phyloP scores from a whole-genome alignment of 2,113 vertebrate species.

The Mola mola region DNA sequence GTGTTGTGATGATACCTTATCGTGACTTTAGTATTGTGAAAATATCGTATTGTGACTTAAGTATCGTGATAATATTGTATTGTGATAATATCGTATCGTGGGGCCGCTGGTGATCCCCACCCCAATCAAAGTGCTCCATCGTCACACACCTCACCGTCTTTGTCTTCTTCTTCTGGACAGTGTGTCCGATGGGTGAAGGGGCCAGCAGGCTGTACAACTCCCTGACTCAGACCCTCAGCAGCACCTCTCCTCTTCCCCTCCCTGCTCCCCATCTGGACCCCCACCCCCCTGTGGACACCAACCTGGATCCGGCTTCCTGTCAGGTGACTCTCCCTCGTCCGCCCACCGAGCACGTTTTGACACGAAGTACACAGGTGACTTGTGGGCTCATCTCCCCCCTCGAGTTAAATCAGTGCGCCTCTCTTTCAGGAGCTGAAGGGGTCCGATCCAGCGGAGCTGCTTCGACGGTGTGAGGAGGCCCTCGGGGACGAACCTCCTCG shows the following conservation, averaged over 20 bases:
- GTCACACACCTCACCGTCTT: neutral
- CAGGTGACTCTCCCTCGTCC: conserved; percentile 33
- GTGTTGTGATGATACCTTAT: no score
- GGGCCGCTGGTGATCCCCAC: no score
- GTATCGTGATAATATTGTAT: no score
- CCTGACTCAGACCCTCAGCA: conserved; percentile 83
- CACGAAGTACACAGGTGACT: no score
- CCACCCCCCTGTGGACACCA: conserved; percentile 64
- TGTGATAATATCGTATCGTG: no score
- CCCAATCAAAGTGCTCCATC: no score
- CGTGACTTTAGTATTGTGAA: no score
- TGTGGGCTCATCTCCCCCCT: no score
- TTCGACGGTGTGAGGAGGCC: conserved; percentile 88
- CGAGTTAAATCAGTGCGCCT: no score
- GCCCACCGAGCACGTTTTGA: neutral
- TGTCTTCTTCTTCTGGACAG: conserved; percentile 64
- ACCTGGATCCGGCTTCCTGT: conserved; percentile 64
- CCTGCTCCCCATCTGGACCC: conserved; percentile 69
- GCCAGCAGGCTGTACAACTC: conserved; percentile 86
- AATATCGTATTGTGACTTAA: no score
- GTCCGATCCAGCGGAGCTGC: conserved; percentile 83
- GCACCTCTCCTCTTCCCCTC: conserved; percentile 46
- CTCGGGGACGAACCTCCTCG: conserved; percentile 86
- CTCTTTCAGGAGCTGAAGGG: conserved; percentile 37
- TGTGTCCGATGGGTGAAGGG: conserved; percentile 88